Percentiles rank a stretch among this genome's conserved stretches.
Evolutionary conservation across 2,113 vertebrate species (phyloP).

Genomic region (Panthera tigris): DNA sequence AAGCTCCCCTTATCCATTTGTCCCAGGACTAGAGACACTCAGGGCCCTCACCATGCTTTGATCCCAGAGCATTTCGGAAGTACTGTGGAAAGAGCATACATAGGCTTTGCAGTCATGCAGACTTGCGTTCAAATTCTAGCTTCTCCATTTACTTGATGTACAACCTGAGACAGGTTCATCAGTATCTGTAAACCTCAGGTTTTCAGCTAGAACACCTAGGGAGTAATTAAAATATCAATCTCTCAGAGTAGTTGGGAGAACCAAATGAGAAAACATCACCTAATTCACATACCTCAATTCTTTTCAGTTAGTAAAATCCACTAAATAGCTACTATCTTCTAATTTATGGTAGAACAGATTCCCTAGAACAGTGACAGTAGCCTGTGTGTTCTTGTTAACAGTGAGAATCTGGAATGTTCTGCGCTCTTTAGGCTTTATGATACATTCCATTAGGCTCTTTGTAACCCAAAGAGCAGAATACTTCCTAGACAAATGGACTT

Average conservation of each 20-base stretch:
- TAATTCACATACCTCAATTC: background rate
- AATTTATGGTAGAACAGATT: background rate
- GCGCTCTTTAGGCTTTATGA: background rate
- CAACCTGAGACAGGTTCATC: background rate
- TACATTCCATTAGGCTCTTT: background rate
- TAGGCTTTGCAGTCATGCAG: background rate
- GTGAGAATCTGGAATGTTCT: background rate
- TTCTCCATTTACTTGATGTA: background rate
- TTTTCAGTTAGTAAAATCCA: background rate
- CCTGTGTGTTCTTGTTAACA: background rate
- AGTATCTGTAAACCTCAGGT: background rate
- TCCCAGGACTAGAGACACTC: background rate
- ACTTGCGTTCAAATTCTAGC: background rate
- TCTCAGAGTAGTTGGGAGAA: background rate
- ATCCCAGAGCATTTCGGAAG: background rate
- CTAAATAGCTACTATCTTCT: background rate
- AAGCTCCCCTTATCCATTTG: background rate
- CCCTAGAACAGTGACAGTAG: background rate
- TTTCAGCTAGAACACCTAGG: background rate
- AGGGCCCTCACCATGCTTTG: background rate
- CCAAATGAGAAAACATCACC: background rate
- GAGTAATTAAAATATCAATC: background rate
- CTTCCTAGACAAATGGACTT: background rate
- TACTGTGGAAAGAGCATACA: background rate
- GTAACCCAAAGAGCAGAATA: background rate